A percentile compares a stretch with the other conserved stretches of the same genome.
Conservation (phyloP, 2,113 vertebrate genomes). For the Pungitius pungitius region DNA sequence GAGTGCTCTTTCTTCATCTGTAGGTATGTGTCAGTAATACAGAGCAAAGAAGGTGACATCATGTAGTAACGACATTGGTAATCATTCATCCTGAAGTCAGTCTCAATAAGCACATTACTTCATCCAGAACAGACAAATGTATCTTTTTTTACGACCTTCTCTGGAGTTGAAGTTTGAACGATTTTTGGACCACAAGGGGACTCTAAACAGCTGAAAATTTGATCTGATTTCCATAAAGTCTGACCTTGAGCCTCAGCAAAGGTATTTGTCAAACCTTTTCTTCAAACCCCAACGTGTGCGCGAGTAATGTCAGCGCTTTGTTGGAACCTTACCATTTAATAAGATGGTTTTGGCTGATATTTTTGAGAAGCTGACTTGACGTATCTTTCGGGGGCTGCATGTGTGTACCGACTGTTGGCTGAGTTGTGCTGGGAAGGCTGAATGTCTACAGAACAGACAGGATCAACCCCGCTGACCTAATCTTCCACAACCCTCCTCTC, state of each 20-base stretch:
- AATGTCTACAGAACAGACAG: constrained; percentile 39
- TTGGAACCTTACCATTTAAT: neutral
- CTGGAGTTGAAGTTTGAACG: neutral
- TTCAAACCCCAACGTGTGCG: too few species aligned
- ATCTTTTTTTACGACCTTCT: neutral
- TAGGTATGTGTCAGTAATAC: neutral
- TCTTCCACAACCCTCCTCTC: constrained; percentile 14
- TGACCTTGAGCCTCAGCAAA: neutral
- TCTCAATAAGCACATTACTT: neutral
- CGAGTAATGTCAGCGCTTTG: neutral
- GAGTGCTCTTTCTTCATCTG: neutral
- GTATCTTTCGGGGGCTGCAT: constrained; percentile 13
- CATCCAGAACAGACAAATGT: neutral
- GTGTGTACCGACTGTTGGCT: constrained; percentile 41
- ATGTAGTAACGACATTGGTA: neutral
- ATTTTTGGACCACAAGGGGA: neutral
- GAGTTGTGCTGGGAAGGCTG: constrained; percentile 30
- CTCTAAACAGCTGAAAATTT: neutral
- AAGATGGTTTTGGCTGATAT: neutral
- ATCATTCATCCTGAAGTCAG: neutral
- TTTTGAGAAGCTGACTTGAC: constrained; percentile 7
- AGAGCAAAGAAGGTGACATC: constrained; percentile 15
- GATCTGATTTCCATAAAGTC: neutral
- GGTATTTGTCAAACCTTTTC: neutral
- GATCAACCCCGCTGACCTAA: constrained; percentile 41